Evolutionary conservation across 30 jellyfish, hydroid and myxozoan species (phyloP).

Genomic region (Pelagia noctiluca): DNA sequence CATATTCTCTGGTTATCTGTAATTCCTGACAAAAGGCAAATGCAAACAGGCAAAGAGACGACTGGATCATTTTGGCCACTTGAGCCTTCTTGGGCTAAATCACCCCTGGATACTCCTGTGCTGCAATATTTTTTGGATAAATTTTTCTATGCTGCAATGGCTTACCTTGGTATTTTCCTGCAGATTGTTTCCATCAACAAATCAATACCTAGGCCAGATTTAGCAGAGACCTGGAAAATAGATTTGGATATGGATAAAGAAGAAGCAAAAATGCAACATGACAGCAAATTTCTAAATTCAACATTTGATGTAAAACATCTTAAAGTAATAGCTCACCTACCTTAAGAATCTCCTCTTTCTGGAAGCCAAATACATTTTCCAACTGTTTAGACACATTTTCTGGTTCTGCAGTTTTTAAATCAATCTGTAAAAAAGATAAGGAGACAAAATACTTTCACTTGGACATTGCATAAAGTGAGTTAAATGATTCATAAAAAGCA

Average conservation of each 20-base stretch:
- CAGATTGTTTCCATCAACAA: slow-evolving; percentile 55
- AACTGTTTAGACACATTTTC: slow-evolving; percentile 75
- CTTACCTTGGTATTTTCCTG: slow-evolving; percentile 71
- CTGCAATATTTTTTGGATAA: no score
- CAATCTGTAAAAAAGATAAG: slow-evolving; percentile 61
- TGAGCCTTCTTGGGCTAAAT: no score
- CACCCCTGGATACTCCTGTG: no score
- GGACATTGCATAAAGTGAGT: background rate
- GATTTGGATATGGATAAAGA: background rate
- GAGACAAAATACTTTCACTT: background rate
- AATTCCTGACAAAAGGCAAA: no score
- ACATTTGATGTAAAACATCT: background rate
- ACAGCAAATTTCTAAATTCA: no score
- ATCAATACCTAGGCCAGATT: slow-evolving; percentile 89
- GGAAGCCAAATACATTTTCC: slow-evolving; percentile 86
- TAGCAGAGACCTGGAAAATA: slow-evolving; percentile 85
- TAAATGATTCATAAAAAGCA: background rate
- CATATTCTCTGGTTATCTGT: no score
- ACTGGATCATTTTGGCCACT: no score
- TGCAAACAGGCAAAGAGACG: no score
- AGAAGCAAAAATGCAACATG: no score
- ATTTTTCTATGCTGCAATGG: background rate
- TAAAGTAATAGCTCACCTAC: slow-evolving; percentile 15
- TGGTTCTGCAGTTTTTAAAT: slow-evolving; percentile 80
- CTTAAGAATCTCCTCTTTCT: slow-evolving; percentile 57